These are phyloP conservation scores for Clepsis dumicolana DNA, from an alignment of 2,888 invertebrate species.

Conservation along the genomic window DNA sequence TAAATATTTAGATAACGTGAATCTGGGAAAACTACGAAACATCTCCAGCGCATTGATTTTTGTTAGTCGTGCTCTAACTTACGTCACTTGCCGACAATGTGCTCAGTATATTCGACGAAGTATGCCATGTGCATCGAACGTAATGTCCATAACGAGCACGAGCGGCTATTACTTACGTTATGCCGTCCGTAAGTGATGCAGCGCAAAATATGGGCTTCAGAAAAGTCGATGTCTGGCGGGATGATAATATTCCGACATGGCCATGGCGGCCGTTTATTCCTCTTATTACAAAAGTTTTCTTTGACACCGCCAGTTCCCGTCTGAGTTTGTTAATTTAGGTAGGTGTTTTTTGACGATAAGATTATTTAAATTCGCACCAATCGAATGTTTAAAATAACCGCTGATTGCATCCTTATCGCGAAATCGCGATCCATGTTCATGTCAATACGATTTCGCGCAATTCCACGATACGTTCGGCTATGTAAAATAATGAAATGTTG, in stretches of 20 bases:
- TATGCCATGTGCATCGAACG: not conserved
- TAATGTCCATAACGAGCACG: not conserved
- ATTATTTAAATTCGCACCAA: slow-evolving; percentile 27
- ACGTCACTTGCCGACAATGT: slow-evolving; percentile 3
- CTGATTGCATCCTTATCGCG: slow-evolving; percentile 27
- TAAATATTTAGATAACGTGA: slow-evolving; percentile 22
- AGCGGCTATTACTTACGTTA: not conserved
- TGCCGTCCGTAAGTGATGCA: slow-evolving; percentile 8
- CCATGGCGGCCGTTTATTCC: not conserved
- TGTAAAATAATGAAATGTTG: not conserved
- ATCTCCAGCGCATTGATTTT: not conserved
- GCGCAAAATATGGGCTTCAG: slow-evolving; percentile 1
- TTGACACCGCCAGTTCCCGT: slow-evolving; percentile 11
- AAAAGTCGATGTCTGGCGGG: not conserved
- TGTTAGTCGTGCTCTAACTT: not conserved
- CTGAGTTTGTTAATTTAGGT: slow-evolving; percentile 29
- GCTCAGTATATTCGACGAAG: not conserved
- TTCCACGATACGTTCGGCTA: not conserved
- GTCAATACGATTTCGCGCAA: slow-evolving; percentile 3
- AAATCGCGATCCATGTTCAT: slow-evolving; percentile 22
- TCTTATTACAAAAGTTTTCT: slow-evolving; percentile 12
- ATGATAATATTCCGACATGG: not conserved
- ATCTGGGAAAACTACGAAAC: slow-evolving; percentile 20
- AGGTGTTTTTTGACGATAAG: slow-evolving; percentile 30
- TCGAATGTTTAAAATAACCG: slow-evolving; percentile 27